These are phyloP conservation scores for Odocoileus virginianus DNA, from an alignment of 2,113 vertebrate species.

Conservation along the genomic window DNA sequence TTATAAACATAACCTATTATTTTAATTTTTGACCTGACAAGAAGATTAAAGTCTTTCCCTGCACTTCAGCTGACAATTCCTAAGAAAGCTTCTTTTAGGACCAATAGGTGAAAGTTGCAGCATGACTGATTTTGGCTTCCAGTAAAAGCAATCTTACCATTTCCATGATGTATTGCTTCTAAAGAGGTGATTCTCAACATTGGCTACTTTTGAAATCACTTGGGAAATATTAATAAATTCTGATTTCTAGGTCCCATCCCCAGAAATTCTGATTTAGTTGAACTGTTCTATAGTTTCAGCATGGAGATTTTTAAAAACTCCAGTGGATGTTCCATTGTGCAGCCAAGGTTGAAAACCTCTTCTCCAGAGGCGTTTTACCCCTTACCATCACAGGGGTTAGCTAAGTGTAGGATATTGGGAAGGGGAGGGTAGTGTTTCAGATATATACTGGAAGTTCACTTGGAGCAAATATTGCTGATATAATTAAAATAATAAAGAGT, in stretches of 20 bases:
- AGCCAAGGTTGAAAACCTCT: neutral
- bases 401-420: neutral
- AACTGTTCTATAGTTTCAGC: neutral
- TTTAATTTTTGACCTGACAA: conserved; percentile 1
- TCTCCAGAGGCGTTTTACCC: neutral
- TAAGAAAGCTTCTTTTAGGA: neutral
- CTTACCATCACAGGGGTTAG: neutral
- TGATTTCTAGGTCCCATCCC: neutral
- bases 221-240: neutral
- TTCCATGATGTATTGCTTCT: neutral
- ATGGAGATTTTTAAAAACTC: neutral
- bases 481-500: conserved; percentile 34
- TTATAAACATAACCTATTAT: conserved; percentile 16
- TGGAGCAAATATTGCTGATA: neutral
- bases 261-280: neutral
- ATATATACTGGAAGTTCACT: neutral
- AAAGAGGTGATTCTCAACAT: neutral
- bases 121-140: neutral
- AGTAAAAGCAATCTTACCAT: neutral
- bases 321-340: neutral
- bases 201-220: neutral
- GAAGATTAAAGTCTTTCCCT: neutral
- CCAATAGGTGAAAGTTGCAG: neutral
- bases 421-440: neutral
- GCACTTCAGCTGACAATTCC: neutral